Percentiles rank a stretch among this genome's conserved stretches.
phyloP scores from a whole-genome alignment of 2,888 invertebrate species.

The Mystacides longicornis region DNA sequence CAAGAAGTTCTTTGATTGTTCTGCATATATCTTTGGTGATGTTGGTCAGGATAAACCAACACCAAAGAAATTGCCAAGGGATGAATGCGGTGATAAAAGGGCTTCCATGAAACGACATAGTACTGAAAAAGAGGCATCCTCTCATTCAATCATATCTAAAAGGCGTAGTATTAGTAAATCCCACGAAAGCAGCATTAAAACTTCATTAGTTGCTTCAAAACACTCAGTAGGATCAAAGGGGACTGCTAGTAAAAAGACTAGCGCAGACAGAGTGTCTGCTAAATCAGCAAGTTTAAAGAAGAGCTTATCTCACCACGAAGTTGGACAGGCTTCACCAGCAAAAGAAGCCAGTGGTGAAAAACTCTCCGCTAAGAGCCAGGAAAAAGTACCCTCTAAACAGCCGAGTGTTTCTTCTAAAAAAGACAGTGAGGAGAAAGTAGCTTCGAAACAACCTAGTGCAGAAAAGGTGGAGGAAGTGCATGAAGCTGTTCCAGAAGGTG shows the following conservation, averaged over 20 bases:
- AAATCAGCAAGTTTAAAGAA: not conserved
- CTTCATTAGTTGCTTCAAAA: not conserved
- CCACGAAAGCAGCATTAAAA: not conserved
- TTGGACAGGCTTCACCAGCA: not conserved
- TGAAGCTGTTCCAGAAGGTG: not conserved
- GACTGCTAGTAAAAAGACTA: not conserved
- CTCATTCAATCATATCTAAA: not conserved
- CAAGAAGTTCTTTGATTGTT: not conserved
- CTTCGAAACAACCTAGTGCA: conserved; percentile 1
- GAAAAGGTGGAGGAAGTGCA: not conserved
- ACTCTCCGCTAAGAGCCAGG: not conserved
- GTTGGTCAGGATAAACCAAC: not conserved
- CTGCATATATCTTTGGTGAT: not conserved
- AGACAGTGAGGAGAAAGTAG: not conserved
- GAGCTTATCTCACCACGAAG: not conserved
- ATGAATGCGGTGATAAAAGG: not conserved
- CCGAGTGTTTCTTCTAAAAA: not conserved
- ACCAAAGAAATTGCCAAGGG: not conserved
- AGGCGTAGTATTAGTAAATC: not conserved
- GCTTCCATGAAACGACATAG: not conserved
- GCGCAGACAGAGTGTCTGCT: not conserved
- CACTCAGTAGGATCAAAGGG: not conserved
- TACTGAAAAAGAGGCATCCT: not conserved
- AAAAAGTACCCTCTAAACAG: not conserved
- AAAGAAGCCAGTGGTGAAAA: conserved; percentile 6